These are phyloP conservation scores for Micromys minutus DNA, from an alignment of 2,113 vertebrate genomes.

Conservation along the genomic window DNA sequence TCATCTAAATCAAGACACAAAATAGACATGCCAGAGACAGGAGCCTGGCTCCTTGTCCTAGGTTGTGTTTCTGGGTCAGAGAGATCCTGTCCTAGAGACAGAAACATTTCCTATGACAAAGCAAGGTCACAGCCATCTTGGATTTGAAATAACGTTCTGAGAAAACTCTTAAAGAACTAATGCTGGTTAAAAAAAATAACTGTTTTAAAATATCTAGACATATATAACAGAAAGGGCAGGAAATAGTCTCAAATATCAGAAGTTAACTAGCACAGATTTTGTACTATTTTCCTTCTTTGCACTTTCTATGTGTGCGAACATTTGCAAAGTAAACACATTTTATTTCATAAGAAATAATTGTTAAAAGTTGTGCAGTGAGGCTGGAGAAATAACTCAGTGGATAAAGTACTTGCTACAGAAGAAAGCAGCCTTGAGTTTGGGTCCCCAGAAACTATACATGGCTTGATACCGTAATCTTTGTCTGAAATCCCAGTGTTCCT, in stretches of 20 bases:
- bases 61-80: conserved; percentile 2
- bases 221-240: not conserved
- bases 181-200: conserved; percentile 20
- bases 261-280: not conserved
- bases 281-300: not conserved
- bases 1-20: not conserved
- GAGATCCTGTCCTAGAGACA: not conserved
- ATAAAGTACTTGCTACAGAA: not conserved
- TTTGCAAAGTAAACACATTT: not conserved
- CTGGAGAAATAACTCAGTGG: not conserved
- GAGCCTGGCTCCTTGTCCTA: not conserved
- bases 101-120: conserved; percentile 13
- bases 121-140: not conserved
- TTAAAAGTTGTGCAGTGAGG: not conserved
- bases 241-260: not conserved
- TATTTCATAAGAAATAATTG: not conserved
- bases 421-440: no score
- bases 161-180: conserved; percentile 25
- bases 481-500: not conserved
- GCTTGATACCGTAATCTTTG: not conserved
- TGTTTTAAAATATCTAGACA: conserved; percentile 21
- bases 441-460: not conserved
- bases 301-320: not conserved
- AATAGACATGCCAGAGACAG: not conserved
- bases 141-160: not conserved